These are phyloP conservation scores for Eurytoma adleriae DNA, from an alignment of 2,888 invertebrate species.

Conservation along the genomic window DNA sequence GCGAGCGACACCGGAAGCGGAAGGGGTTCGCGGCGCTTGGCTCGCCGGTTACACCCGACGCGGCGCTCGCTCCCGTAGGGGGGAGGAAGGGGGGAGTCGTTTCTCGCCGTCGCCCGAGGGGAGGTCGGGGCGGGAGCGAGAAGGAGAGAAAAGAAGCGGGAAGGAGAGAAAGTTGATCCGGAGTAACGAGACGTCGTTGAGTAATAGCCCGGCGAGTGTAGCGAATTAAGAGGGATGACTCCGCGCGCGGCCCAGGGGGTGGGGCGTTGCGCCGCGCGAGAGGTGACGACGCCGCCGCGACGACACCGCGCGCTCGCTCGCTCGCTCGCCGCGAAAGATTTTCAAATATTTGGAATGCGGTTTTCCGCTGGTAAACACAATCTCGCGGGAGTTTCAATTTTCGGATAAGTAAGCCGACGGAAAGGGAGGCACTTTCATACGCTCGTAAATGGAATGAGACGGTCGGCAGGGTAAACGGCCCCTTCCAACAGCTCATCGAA, in stretches of 20 bases:
- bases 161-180: conserved; percentile 30
- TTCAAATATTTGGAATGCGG: conserved; percentile 40
- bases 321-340: conserved; percentile 1
- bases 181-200: conserved; percentile 31
- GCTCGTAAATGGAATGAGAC: too few relatives aligned
- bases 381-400: conserved; percentile 19
- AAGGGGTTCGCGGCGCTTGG: not conserved
- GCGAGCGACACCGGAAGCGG: conserved; percentile 11
- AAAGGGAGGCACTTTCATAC: not conserved
- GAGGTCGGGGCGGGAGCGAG: not conserved
- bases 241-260: not conserved
- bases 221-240: conserved; percentile 36
- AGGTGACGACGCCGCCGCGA: not conserved
- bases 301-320: not conserved
- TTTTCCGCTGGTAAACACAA: conserved; percentile 36
- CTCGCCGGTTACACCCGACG: too few relatives aligned
- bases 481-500: too few relatives aligned
- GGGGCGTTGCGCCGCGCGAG: not conserved
- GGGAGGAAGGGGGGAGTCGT: not conserved
- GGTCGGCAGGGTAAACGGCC: too few relatives aligned
- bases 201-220: conserved; percentile 29
- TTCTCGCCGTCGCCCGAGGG: not conserved
- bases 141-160: not conserved
- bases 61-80: too few relatives aligned
- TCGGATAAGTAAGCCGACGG: conserved; percentile 3